Percentiles rank a stretch among this genome's conserved stretches.
These are phyloP conservation scores for Regulus satrapa DNA, from an alignment of 2,113 vertebrate genomes.

Conservation along the genomic window DNA sequence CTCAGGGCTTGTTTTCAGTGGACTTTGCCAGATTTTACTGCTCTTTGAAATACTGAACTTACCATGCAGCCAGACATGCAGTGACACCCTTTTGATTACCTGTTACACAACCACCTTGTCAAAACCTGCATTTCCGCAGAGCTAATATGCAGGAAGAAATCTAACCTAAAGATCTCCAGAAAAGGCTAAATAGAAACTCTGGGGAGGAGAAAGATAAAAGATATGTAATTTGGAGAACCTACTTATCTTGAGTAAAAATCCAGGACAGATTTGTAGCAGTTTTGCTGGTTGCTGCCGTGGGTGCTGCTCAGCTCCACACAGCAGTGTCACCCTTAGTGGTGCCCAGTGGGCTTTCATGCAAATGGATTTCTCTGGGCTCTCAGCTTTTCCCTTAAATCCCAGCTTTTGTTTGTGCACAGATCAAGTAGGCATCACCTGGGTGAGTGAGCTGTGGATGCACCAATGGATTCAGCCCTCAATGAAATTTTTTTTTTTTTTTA, in stretches of 20 bases:
- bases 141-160: neutral
- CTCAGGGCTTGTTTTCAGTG: neutral
- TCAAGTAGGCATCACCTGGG: neutral
- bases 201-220: neutral
- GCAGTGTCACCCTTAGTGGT: neutral
- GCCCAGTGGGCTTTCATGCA: neutral
- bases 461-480: neutral
- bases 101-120: neutral
- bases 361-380: neutral
- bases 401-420: neutral
- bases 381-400: neutral
- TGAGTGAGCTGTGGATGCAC: rapidly evolving
- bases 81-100: neutral
- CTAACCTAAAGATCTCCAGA: neutral
- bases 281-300: neutral
- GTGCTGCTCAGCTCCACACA: neutral
- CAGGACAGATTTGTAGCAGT: neutral
- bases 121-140: neutral
- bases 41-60: neutral
- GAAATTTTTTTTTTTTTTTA: neutral
- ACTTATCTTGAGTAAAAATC: neutral
- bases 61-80: neutral
- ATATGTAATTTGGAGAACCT: neutral
- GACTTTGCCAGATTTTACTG: neutral
- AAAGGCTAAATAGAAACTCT: neutral